Conservation (phyloP, 2,797 vertebrate genomes). For the Micrastur ruficollis region DNA sequence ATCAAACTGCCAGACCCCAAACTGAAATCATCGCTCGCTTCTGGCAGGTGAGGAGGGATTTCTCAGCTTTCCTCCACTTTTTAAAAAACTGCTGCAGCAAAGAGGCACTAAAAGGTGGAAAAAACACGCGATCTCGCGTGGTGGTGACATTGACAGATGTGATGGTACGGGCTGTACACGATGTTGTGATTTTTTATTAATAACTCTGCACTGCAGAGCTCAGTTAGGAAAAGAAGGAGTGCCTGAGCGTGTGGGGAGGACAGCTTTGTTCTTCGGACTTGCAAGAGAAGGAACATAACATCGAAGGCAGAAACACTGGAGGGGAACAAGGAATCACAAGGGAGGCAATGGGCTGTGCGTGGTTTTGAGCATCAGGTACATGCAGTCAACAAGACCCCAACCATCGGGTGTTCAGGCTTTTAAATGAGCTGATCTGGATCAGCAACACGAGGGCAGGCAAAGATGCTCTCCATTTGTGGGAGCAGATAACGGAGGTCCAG, state of each 20-base stretch:
- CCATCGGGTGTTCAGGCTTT: background rate
- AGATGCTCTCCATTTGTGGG: background rate
- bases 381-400: background rate
- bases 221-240: background rate
- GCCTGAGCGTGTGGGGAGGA: background rate
- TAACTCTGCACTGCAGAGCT: slow-evolving; percentile 56
- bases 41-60: background rate
- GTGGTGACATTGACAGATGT: slow-evolving; percentile 43
- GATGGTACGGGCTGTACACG: background rate
- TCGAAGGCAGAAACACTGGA: background rate
- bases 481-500: background rate
- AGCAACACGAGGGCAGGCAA: background rate
- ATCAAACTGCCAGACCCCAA: background rate
- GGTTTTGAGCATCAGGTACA: background rate
- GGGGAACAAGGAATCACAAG: background rate
- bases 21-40: background rate
- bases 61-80: background rate
- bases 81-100: background rate
- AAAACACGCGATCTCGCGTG: background rate
- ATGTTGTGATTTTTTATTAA: slow-evolving; percentile 60
- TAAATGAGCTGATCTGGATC: background rate
- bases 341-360: background rate
- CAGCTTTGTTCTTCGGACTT: slow-evolving; percentile 20
- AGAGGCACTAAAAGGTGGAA: background rate
- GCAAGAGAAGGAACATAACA: background rate